phyloP scores from a whole-genome alignment of 1,140 invertebrate species.

The Trachelipus rathkii region DNA sequence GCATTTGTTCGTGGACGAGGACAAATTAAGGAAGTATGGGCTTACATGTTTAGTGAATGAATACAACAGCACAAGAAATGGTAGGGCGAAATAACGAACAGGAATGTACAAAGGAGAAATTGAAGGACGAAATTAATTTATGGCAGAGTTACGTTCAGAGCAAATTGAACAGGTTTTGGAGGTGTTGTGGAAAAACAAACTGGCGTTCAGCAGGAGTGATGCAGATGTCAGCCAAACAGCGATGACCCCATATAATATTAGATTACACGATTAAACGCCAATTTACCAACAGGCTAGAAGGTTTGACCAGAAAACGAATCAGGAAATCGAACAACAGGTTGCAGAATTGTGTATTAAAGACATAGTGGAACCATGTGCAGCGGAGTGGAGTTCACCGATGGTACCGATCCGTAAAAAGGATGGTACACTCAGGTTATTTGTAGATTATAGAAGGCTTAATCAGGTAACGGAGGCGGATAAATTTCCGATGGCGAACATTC shows the following conservation, averaged over 20 bases:
- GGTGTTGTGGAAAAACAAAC: too few species aligned
- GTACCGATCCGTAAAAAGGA: constrained; percentile 5
- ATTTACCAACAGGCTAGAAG: constrained; percentile 10
- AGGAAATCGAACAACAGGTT: not conserved
- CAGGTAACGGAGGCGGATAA: not conserved
- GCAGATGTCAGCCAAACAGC: not conserved
- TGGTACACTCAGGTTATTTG: not conserved
- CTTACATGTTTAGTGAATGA: too few species aligned
- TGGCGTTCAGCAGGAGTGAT: not conserved
- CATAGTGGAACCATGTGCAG: not conserved
- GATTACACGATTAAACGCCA: not conserved
- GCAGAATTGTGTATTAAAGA: not conserved
- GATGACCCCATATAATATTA: not conserved
- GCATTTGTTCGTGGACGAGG: too few species aligned
- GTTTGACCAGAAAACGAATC: not conserved
- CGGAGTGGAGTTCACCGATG: not conserved
- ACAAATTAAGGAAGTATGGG: too few species aligned
- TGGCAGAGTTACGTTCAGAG: too few species aligned
- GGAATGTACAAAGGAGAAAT: too few species aligned
- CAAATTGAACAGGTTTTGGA: too few species aligned
- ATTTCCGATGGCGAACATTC: not conserved
- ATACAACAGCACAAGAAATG: too few species aligned
- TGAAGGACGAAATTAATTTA: too few species aligned
- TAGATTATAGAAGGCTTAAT: not conserved
- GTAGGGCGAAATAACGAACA: too few species aligned